These are phyloP conservation scores for Zele albiditarsus DNA, from an alignment of 2,888 invertebrate genomes.

Conservation along the genomic window DNA sequence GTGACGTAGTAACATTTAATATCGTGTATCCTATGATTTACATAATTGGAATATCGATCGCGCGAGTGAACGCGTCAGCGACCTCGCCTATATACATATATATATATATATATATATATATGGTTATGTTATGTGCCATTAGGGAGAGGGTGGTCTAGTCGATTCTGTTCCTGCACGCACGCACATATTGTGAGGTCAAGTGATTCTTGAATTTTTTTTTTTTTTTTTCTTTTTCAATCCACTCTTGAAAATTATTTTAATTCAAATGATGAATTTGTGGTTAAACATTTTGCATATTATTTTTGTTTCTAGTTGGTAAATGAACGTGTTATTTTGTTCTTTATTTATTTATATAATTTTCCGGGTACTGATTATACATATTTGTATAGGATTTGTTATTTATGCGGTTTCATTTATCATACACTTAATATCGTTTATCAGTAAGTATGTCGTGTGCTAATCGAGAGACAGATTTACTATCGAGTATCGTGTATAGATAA, in stretches of 20 bases:
- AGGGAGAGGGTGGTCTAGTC: neutral
- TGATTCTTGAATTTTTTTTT: neutral
- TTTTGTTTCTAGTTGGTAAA: neutral
- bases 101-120: neutral
- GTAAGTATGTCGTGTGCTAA: conserved; percentile 10
- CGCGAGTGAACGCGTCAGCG: conserved; percentile 38
- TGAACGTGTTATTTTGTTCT: neutral
- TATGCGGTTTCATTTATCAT: neutral
- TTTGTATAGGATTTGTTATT: neutral
- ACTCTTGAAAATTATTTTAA: neutral
- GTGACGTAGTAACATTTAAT: conserved; percentile 23
- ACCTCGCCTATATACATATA: conserved; percentile 22
- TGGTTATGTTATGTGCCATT: neutral
- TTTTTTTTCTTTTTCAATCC: neutral
- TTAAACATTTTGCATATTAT: neutral
- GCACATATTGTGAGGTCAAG: neutral
- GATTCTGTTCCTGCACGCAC: neutral
- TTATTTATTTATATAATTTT: neutral
- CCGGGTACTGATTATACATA: neutral
- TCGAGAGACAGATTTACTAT: conserved; percentile 25
- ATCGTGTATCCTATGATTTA: conserved; percentile 41
- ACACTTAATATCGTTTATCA: conserved; percentile 9
- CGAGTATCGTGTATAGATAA: conserved; percentile 1
- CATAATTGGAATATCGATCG: conserved; percentile 44
- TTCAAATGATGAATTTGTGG: neutral